These are phyloP conservation scores for Lasioglossum morio DNA, from an alignment of 2,888 invertebrate genomes.

Conservation along the genomic window DNA sequence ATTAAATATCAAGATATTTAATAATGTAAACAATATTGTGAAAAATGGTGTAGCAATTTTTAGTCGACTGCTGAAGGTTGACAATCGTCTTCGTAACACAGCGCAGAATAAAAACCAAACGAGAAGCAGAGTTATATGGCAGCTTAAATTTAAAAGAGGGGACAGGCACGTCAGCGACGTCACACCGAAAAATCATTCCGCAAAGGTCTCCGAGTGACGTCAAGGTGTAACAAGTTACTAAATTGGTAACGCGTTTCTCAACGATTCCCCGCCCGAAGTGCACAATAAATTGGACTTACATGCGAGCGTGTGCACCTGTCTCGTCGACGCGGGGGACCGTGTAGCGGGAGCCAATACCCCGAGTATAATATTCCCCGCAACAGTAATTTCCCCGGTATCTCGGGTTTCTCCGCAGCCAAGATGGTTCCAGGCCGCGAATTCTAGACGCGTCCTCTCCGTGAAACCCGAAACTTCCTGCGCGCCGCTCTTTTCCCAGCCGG, in stretches of 20 bases:
- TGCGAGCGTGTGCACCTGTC: neutral
- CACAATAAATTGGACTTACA: neutral
- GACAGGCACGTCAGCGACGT: too few species aligned
- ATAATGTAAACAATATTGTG: too few species aligned
- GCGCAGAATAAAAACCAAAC: too few species aligned
- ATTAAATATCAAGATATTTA: too few species aligned
- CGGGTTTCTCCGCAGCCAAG: conserved; percentile 19
- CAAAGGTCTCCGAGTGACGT: neutral
- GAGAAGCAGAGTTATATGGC: too few species aligned
- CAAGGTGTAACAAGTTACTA: neutral
- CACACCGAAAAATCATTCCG: neutral
- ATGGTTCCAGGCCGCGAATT: conserved; percentile 33
- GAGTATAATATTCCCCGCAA: conserved; percentile 9
- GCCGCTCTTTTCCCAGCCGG: conserved; percentile 13
- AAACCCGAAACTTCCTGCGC: conserved; percentile 34
- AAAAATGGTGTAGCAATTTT: too few species aligned
- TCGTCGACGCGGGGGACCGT: neutral
- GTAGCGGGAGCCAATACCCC: neutral
- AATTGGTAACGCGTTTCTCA: neutral
- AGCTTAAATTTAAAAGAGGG: neutral
- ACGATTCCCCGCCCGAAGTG: neutral
- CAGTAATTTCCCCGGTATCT: conserved; percentile 12
- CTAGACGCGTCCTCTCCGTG: conserved; percentile 34
- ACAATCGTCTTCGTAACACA: too few species aligned
- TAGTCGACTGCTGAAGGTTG: too few species aligned